These are phyloP conservation scores for Caenorhabditis sp. DNA, from an alignment of 2,888 invertebrate genomes.

Conservation along the genomic window DNA sequence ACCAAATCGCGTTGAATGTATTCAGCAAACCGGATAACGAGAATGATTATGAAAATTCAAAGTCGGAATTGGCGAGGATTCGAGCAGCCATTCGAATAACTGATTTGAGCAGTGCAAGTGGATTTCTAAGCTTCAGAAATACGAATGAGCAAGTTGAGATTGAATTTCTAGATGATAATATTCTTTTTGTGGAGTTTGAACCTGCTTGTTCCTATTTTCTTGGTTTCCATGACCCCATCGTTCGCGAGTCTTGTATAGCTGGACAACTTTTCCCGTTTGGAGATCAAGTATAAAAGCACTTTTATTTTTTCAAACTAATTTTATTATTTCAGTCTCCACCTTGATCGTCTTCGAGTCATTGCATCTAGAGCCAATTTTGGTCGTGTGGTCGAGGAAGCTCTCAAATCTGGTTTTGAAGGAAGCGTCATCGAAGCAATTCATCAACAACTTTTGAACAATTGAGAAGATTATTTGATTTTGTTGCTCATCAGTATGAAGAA, in stretches of 20 bases:
- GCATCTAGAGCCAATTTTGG: no score
- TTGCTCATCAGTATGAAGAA: no score
- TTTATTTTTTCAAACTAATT: no score
- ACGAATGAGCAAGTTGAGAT: neutral
- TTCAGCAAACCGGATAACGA: neutral
- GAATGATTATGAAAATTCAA: neutral
- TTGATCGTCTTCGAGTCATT: no score
- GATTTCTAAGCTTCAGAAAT: neutral
- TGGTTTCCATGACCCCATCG: neutral
- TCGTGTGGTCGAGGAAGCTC: no score
- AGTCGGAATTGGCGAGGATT: neutral
- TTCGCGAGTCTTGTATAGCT: neutral
- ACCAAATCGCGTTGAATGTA: neutral
- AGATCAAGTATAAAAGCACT: no score
- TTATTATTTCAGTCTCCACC: no score
- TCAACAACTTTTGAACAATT: no score
- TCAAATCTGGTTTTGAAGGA: no score
- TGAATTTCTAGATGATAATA: neutral
- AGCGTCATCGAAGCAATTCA: no score
- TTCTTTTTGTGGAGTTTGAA: conserved; percentile 2
- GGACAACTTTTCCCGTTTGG: no score
- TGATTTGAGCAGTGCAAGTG: neutral
- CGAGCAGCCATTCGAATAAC: neutral
- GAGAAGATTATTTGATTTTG: no score
- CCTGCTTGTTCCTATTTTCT: neutral